Base-by-base conservation (phyloP, 30 jellyfish, hydroid and myxozoan genomes). In the Clytia hemisphaerica region DNA sequence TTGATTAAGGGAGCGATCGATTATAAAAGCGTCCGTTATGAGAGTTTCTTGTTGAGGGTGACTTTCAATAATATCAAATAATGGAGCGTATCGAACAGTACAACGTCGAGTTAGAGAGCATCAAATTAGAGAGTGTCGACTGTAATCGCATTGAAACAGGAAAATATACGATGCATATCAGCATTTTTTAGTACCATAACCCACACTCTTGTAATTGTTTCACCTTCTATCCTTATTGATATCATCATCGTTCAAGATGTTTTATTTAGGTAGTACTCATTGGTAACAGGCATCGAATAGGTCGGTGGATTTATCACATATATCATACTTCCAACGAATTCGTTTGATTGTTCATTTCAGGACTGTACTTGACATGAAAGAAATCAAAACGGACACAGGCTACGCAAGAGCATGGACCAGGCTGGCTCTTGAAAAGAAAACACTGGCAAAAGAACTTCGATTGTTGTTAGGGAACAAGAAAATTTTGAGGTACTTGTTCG, bases 341-440 rank as follows among this genome's bases (percentile, higher is more conserved):
- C 31, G 38, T 29, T 26, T 26, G 32, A 34, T 65, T 50, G 33
- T 47, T 7, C 14, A 1, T 16, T 61, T 24, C 51, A 88, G 97
- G 64, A 88, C 93, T 6, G 90, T 88, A 19, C 83, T 80, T 36
- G 82, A 69, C 18, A 88, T 88, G 97, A 71, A 73, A 36, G 97
- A 88, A 69, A 88, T 88, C 9, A 88, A 69, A 33, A 88, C 97
- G 5, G 97, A 88, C 68, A 88, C 97, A 21, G 97, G 97, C 27
- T 88, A 78, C 27, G 97, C 97, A 25, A 64, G 97, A 27, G 97
- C 97, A n/a, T 88, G 97, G 97, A 88, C 97, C 33, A 63, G 96
- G 61, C 54, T 86, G 21, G 93, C 96, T 26, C 75, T 86, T 4
- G 96, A 86, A 51, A 82, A 77, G 77, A 86, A 86, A 58, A 75